Percentiles rank a stretch among this genome's conserved stretches.
Conservation (phyloP, 2,888 invertebrate species). For the Zaprionus bogoriensis region DNA sequence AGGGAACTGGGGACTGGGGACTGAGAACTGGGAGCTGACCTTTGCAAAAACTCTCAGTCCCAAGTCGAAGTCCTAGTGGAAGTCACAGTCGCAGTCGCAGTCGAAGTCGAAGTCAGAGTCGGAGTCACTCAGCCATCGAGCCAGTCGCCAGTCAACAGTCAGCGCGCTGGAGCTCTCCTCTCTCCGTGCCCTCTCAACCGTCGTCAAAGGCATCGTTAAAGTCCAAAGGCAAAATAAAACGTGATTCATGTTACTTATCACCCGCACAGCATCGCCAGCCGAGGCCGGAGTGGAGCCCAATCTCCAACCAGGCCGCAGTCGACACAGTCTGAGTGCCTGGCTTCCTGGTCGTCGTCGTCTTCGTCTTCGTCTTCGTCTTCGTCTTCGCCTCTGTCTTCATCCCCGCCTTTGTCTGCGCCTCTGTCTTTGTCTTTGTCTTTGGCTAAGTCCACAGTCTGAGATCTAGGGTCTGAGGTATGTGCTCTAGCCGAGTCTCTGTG, state of each 20-base stretch:
- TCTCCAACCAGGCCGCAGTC: neutral
- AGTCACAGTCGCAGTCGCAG: slow-evolving; percentile 4
- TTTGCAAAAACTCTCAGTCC: slow-evolving; percentile 46
- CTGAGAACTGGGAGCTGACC: slow-evolving; percentile 56
- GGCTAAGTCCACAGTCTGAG: neutral
- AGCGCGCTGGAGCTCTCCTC: slow-evolving; percentile 14
- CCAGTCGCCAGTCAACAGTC: slow-evolving; percentile 31
- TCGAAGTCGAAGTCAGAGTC: slow-evolving; percentile 16
- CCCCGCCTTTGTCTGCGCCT: neutral
- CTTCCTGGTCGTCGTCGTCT: neutral
- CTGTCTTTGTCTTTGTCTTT: neutral
- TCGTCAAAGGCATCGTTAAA: slow-evolving; percentile 65
- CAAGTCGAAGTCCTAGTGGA: slow-evolving; percentile 12
- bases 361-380: no score
- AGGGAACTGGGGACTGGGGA: neutral
- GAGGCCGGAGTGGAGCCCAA: slow-evolving; percentile 9
- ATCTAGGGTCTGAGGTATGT: neutral
- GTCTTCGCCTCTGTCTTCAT: no score
- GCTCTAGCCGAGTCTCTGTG: neutral
- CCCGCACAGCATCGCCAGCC: slow-evolving; percentile 70
- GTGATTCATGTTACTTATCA: slow-evolving; percentile 79
- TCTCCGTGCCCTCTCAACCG: neutral
- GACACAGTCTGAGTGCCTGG: neutral
- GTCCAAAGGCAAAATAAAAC: slow-evolving; percentile 77
- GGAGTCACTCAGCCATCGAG: slow-evolving; percentile 69